Evolutionary conservation across 2,888 invertebrate genomes (phyloP).

Genomic region (Spatulosminthurus flaviceps): DNA sequence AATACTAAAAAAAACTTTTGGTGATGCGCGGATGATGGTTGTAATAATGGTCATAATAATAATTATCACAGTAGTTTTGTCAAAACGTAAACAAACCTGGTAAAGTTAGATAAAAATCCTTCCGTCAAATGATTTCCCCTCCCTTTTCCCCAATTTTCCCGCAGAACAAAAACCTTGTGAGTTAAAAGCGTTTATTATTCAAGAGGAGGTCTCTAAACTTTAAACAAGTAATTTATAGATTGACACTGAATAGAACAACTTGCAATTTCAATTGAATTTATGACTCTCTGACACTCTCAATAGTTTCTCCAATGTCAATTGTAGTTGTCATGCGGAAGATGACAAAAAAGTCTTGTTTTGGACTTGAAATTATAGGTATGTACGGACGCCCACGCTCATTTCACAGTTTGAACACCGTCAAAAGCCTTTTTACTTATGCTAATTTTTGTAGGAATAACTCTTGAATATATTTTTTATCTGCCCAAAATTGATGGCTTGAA

Average conservation of each 20-base stretch:
- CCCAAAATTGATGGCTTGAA: neutral
- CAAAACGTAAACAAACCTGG: neutral
- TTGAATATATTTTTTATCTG: neutral
- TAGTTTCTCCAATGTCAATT: conserved; percentile 2
- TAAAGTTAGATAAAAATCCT: neutral
- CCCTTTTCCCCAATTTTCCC: neutral
- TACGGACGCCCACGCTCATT: neutral
- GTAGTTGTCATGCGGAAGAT: neutral
- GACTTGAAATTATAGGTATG: neutral
- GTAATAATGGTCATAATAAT: neutral
- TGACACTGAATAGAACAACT: no score
- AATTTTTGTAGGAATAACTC: conserved; percentile 5
- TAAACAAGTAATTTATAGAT: no score
- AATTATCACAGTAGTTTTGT: neutral
- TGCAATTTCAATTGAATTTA: no score
- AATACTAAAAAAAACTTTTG: neutral
- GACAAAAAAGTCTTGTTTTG: neutral
- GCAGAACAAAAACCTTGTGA: neutral
- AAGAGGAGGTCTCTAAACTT: no score
- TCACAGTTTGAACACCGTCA: conserved; percentile 14
- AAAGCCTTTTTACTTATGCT: neutral
- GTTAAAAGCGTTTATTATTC: neutral
- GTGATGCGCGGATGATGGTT: no score
- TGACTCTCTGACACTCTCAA: no score
- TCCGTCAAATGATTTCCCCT: neutral